These are phyloP conservation scores for Uropetala carovei DNA, from an alignment of 2,888 invertebrate genomes.

Conservation along the genomic window DNA sequence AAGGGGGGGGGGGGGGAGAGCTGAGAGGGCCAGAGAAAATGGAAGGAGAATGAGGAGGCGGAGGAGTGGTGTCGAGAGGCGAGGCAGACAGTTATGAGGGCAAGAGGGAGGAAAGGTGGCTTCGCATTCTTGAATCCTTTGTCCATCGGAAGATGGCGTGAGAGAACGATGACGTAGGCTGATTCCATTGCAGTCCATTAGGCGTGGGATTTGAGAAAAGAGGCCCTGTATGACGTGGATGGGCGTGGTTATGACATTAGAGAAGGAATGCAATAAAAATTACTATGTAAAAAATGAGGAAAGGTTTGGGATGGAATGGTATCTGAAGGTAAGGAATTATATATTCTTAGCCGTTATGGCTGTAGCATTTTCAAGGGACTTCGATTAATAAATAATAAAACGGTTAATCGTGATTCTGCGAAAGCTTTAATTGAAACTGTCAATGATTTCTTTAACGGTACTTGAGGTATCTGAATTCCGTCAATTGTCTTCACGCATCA, in stretches of 20 bases:
- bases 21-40: neutral
- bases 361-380: too few species aligned
- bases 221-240: slow-evolving; percentile 18
- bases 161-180: slow-evolving; percentile 56
- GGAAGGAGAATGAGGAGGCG: neutral
- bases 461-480: too few species aligned
- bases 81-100: neutral
- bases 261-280: slow-evolving; percentile 51
- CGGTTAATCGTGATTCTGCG: too few species aligned
- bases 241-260: slow-evolving; percentile 58
- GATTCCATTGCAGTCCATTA: slow-evolving; percentile 62
- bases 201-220: slow-evolving; percentile 43
- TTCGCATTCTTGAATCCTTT: slow-evolving; percentile 35
- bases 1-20: neutral
- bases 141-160: slow-evolving; percentile 51
- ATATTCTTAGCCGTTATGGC: too few species aligned
- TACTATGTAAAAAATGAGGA: neutral
- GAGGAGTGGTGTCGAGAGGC: neutral
- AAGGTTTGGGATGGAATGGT: neutral
- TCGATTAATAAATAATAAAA: too few species aligned
- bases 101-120: slow-evolving; percentile 14
- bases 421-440: too few species aligned
- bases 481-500: too few species aligned
- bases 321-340: too few species aligned
- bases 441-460: too few species aligned